These are phyloP conservation scores for Lepidochitona cinerea DNA, from an alignment of 2,888 invertebrate species.

Conservation along the genomic window DNA sequence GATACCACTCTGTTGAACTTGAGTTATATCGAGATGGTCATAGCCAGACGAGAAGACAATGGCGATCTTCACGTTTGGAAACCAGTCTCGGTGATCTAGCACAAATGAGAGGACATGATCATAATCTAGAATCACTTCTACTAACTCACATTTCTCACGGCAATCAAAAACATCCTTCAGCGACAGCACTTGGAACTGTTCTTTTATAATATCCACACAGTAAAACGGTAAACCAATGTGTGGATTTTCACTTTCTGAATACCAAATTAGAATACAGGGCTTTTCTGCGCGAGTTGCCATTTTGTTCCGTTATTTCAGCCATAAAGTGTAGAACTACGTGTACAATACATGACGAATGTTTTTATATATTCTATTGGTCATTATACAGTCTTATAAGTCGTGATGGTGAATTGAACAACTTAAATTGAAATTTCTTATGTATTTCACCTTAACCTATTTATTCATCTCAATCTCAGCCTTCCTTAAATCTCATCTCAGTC, in stretches of 20 bases:
- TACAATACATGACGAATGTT: too few relatives aligned
- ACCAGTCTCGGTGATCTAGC: not conserved
- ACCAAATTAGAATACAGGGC: not conserved
- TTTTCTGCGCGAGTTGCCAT: too few relatives aligned
- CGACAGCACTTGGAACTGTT: not conserved
- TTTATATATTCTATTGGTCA: too few relatives aligned
- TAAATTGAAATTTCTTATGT: too few relatives aligned
- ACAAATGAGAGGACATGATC: not conserved
- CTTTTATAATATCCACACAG: not conserved
- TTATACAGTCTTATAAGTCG: too few relatives aligned
- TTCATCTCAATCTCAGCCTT: too few relatives aligned
- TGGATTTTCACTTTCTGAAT: not conserved
- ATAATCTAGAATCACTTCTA: not conserved
- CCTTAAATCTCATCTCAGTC: too few relatives aligned
- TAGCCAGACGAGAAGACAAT: conserved; percentile 7
- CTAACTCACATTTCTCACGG: not conserved
- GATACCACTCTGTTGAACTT: not conserved
- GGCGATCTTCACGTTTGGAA: not conserved
- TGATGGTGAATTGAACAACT: too few relatives aligned
- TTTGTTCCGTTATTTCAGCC: too few relatives aligned
- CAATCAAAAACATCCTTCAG: not conserved
- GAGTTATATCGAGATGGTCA: conserved; percentile 7
- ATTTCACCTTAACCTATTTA: too few relatives aligned
- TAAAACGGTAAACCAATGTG: not conserved
- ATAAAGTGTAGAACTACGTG: too few relatives aligned